A percentile compares a stretch with the other conserved stretches of the same genome.
Evolutionary conservation across 2,113 vertebrate species (phyloP).

Genomic region (Capreolus pygargus): DNA sequence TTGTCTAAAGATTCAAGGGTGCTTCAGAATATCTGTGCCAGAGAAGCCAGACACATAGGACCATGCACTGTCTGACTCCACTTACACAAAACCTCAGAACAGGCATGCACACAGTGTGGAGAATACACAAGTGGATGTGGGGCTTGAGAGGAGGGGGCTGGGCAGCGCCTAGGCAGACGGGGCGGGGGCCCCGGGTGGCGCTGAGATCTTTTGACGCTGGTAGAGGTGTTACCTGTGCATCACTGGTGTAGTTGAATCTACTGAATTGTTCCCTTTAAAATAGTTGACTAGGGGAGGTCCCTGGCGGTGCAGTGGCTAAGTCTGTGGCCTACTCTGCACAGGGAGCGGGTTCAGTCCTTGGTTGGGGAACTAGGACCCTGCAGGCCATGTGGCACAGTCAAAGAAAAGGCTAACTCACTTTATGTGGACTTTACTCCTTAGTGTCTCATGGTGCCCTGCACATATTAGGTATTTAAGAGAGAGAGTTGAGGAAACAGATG

Average conservation of each 20-base stretch:
- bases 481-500: not conserved
- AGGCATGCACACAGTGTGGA: not conserved
- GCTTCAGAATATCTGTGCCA: not conserved
- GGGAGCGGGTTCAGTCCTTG: not conserved
- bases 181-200: not conserved
- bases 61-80: not conserved
- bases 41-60: not conserved
- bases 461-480: not conserved
- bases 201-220: not conserved
- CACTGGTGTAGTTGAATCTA: not conserved
- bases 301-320: not conserved
- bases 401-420: not conserved
- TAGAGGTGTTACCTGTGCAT: not conserved
- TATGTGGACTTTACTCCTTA: not conserved
- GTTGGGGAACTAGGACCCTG: not conserved
- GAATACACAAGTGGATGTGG: not conserved
- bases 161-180: not conserved
- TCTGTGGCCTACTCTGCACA: not conserved
- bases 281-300: not conserved
- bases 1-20: not conserved
- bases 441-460: not conserved
- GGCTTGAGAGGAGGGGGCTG: not conserved
- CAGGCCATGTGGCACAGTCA: accelerated
- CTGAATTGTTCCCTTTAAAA: not conserved
- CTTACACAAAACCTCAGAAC: not conserved